Conservation (phyloP, 2,888 invertebrate species). For the Acronicta leporina region DNA sequence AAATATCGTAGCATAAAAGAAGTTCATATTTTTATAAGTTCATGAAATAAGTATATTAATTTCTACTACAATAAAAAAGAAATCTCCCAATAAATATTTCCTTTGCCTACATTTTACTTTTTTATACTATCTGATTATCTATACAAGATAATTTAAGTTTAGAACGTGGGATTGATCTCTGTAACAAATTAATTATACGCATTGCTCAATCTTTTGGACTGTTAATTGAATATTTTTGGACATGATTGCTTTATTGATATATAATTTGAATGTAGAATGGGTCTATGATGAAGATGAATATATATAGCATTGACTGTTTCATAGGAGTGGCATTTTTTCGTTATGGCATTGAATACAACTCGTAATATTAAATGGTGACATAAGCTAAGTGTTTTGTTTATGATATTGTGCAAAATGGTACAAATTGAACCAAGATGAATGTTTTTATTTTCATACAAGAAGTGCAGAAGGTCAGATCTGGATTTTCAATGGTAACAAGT, state of each 20-base stretch:
- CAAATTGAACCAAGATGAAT: not conserved
- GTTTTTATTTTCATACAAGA: not conserved
- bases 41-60: too few species aligned
- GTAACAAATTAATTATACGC: slow-evolving; percentile 23
- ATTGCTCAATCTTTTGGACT: slow-evolving; percentile 16
- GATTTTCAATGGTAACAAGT: not conserved
- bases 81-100: too few species aligned
- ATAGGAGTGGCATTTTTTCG: slow-evolving; percentile 32
- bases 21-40: too few species aligned
- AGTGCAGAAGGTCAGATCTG: slow-evolving; percentile 2
- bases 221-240: slow-evolving; percentile 17
- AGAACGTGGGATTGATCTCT: slow-evolving; percentile 23
- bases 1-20: too few species aligned
- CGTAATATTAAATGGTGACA: slow-evolving; percentile 18
- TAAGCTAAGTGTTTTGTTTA: slow-evolving; percentile 18
- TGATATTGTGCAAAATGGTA: slow-evolving; percentile 13
- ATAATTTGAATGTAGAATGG: slow-evolving; percentile 22
- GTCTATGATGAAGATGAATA: slow-evolving; percentile 13
- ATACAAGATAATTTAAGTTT: slow-evolving; percentile 6
- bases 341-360: slow-evolving; percentile 28
- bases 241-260: slow-evolving; percentile 25
- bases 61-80: too few species aligned
- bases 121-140: too few species aligned
- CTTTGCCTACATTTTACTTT: too few species aligned
- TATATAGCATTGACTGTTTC: slow-evolving; percentile 22